Conservation (phyloP, 2,113 vertebrate genomes). For the Pangasianodon hypophthalmus region DNA sequence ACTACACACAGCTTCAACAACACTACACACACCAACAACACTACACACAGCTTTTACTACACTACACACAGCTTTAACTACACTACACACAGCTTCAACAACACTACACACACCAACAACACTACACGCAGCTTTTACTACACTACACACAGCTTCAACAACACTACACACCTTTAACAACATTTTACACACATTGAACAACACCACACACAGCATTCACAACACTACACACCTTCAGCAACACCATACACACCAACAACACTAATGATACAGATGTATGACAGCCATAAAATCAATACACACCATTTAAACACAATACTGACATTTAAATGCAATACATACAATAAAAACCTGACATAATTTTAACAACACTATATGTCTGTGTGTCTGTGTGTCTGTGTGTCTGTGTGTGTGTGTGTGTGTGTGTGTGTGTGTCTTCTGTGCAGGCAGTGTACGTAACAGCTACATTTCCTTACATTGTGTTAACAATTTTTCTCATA, state of each 20-base stretch:
- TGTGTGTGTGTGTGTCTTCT: conserved; percentile 6
- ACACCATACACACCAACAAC: neutral
- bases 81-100: too few relatives aligned
- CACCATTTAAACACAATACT: neutral
- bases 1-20: too few relatives aligned
- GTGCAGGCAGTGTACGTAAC: conserved; percentile 87
- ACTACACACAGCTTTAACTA: too few relatives aligned
- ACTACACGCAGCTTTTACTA: too few relatives aligned
- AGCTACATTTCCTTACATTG: conserved; percentile 84
- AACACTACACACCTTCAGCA: neutral
- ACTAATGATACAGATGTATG: neutral
- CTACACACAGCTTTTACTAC: too few relatives aligned
- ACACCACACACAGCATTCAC: too few relatives aligned
- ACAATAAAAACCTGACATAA: neutral
- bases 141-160: too few relatives aligned
- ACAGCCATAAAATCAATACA: neutral
- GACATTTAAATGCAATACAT: neutral
- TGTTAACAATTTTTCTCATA: conserved; percentile 87
- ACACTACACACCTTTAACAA: neutral
- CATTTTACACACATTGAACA: too few relatives aligned
- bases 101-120: too few relatives aligned
- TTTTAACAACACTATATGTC: neutral
- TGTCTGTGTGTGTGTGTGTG: conserved; percentile 14
- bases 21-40: too few relatives aligned
- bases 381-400: neutral